A percentile compares a stretch with the other conserved stretches of the same genome.
Evolutionary conservation across 2,113 vertebrate species (phyloP).

Genomic region (Hippocampus abdominalis): DNA sequence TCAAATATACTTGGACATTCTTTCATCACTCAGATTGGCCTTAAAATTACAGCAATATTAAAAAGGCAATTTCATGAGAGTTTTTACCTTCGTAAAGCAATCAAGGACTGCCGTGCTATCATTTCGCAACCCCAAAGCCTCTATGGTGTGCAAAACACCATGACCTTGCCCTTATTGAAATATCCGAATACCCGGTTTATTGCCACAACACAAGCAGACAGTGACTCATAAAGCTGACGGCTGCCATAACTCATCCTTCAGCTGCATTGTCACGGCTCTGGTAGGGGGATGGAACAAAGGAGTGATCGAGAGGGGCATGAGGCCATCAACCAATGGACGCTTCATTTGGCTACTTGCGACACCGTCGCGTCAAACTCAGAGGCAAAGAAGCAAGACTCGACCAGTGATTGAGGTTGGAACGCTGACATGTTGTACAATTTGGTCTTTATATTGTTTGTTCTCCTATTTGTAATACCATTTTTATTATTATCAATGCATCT

Average conservation of each 20-base stretch:
- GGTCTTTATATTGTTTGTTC: no score
- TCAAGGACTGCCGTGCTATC: slow-evolving; percentile 38
- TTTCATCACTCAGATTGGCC: neutral
- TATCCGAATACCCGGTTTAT: slow-evolving; percentile 59
- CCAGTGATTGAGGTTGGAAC: slow-evolving; percentile 47
- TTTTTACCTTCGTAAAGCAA: slow-evolving; percentile 13
- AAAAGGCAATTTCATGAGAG: neutral
- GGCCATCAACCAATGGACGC: slow-evolving; percentile 49
- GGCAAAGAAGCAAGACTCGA: slow-evolving; percentile 22
- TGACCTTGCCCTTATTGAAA: slow-evolving; percentile 58
- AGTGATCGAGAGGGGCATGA: slow-evolving; percentile 63
- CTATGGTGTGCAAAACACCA: slow-evolving; percentile 64
- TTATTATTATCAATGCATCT: no score
- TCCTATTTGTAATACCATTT: no score
- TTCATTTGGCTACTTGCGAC: slow-evolving; percentile 48
- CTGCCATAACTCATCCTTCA: slow-evolving; percentile 60
- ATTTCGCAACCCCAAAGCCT: slow-evolving; percentile 51
- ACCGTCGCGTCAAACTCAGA: slow-evolving; percentile 57
- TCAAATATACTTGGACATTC: neutral
- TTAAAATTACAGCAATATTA: slow-evolving; percentile 12
- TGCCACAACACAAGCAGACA: slow-evolving; percentile 46
- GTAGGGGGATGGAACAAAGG: slow-evolving; percentile 62
- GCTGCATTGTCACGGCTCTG: slow-evolving; percentile 48
- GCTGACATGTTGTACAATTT: neutral
- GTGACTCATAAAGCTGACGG: slow-evolving; percentile 68